Percentiles rank a stretch among this genome's conserved stretches.
Evolutionary conservation across 37 sponge, comb jelly and placozoan species (phyloP).

Genomic region (Chondrosia reniformis): DNA sequence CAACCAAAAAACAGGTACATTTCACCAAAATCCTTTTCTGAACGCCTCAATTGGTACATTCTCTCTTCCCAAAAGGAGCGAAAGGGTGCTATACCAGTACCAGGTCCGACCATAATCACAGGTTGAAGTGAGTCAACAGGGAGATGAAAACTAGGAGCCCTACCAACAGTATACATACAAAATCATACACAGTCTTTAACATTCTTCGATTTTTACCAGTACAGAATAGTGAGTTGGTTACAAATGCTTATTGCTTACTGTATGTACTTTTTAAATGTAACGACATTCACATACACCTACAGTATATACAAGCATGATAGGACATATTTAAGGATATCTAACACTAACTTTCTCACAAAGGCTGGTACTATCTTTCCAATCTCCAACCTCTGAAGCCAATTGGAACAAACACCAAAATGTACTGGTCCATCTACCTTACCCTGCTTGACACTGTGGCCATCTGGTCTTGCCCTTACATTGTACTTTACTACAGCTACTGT

Average conservation of each 20-base stretch:
- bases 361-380: constrained; percentile 52
- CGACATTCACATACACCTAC: too few species aligned
- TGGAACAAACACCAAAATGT: constrained; percentile 87
- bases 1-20: constrained; percentile 84
- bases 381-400: constrained; percentile 73
- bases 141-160: constrained; percentile 70
- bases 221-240: too few species aligned
- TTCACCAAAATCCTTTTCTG: constrained; percentile 35
- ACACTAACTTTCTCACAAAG: constrained; percentile 54
- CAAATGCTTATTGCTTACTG: too few species aligned
- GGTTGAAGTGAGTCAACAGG: constrained; percentile 60
- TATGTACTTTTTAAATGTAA: too few species aligned
- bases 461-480: neutral
- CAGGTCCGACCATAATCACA: constrained; percentile 84
- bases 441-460: neutral
- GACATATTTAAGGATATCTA: too few species aligned
- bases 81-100: constrained; percentile 91
- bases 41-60: neutral
- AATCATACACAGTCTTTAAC: too few species aligned
- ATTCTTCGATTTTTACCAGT: too few species aligned
- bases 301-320: too few species aligned
- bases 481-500: constrained; percentile 78
- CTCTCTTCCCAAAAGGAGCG: constrained; percentile 84
- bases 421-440: constrained; percentile 45
- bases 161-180: neutral